Evolutionary conservation across 2,797 vertebrate genomes (phyloP).

Genomic region (Gymnothorax reevesii): DNA sequence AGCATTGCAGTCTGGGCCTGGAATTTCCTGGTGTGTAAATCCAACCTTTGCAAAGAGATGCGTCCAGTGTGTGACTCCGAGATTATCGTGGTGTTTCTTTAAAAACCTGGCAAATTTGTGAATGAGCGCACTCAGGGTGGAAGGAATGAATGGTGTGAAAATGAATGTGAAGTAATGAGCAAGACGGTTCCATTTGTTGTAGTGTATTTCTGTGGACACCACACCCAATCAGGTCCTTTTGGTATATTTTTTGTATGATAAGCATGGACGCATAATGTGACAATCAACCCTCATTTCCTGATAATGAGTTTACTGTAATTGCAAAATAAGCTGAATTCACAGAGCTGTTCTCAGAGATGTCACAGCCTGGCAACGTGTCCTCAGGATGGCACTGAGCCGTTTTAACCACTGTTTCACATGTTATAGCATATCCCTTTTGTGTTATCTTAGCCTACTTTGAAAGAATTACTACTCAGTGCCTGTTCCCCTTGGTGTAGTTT

Average conservation of each 20-base stretch:
- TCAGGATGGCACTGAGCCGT: not conserved
- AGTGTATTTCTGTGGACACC: too few species aligned
- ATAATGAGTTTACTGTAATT: constrained; percentile 27
- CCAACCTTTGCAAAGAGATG: constrained; percentile 45
- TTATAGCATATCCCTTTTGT: not conserved
- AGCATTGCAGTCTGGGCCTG: constrained; percentile 15
- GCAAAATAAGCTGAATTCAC: not conserved
- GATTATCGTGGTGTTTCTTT: constrained; percentile 7
- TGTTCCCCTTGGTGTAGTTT: not conserved
- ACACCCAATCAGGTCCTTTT: too few species aligned
- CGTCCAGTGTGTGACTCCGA: constrained; percentile 35
- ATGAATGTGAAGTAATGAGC: constrained; percentile 28
- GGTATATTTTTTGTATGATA: too few species aligned
- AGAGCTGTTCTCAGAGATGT: not conserved
- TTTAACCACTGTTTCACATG: not conserved
- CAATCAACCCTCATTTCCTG: constrained; percentile 42
- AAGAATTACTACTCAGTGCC: not conserved
- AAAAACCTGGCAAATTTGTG: constrained; percentile 5
- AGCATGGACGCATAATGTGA: constrained; percentile 35
- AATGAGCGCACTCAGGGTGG: constrained; percentile 3
- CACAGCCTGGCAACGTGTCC: too few species aligned
- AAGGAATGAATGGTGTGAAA: constrained; percentile 43
- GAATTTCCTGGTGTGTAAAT: constrained; percentile 20
- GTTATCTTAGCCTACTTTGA: not conserved
- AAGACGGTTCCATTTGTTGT: too few species aligned